These are phyloP conservation scores for Acleris emargana DNA, from an alignment of 2,888 invertebrate species.

Conservation along the genomic window DNA sequence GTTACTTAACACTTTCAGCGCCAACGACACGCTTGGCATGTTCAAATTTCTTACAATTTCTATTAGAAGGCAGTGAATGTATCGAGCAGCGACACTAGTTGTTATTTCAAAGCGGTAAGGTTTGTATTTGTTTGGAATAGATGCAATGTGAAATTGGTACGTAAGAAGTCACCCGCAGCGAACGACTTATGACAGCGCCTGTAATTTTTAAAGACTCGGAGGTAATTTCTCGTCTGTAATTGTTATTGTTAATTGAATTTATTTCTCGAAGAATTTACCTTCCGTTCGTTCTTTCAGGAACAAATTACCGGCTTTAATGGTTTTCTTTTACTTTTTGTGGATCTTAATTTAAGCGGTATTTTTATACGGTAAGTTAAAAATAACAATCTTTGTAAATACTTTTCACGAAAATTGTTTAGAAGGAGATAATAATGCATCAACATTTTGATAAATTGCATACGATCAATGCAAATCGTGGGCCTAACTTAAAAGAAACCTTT, in stretches of 20 bases:
- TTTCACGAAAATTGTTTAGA: too few species aligned
- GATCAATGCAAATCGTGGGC: too few species aligned
- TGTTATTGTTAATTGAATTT: conserved; percentile 37
- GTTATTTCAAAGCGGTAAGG: conserved; percentile 8
- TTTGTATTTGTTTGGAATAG: not conserved
- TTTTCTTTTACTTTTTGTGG: not conserved
- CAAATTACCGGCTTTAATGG: not conserved
- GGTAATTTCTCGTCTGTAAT: conserved; percentile 35
- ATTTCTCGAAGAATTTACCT: conserved; percentile 19
- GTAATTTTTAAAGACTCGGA: conserved; percentile 36
- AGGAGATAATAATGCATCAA: too few species aligned
- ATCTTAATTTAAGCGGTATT: too few species aligned
- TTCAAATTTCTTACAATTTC: too few species aligned
- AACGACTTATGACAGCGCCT: conserved; percentile 36
- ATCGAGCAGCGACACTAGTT: not conserved
- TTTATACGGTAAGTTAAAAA: too few species aligned
- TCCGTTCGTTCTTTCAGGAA: not conserved
- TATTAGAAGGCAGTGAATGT: too few species aligned
- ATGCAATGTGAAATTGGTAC: conserved; percentile 6
- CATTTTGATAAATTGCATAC: too few species aligned
- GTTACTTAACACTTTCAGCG: not conserved
- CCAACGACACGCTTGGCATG: too few species aligned
- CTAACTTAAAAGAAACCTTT: too few species aligned
- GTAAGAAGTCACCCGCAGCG: conserved; percentile 32
- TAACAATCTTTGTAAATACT: too few species aligned